Percentiles rank a stretch among this genome's conserved stretches.
Conservation (phyloP, 2,888 invertebrate genomes). For the Augiades crinisus region DNA sequence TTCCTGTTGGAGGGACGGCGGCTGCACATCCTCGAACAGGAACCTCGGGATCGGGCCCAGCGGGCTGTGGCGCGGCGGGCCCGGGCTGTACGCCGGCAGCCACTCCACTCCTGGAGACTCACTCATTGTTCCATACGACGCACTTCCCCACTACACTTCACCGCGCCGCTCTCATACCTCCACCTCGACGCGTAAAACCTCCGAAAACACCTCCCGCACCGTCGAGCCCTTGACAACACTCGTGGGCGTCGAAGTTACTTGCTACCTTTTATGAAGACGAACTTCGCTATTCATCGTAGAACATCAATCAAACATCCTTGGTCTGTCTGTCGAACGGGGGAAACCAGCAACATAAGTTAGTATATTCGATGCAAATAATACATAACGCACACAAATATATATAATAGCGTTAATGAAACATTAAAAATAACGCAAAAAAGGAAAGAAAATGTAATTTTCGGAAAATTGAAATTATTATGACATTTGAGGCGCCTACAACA, state of each 20-base stretch:
- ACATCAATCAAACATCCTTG: constrained; percentile 71
- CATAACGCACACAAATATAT: constrained; percentile 46
- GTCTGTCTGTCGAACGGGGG: constrained; percentile 61
- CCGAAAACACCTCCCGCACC: constrained; percentile 43
- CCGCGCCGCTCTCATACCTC: constrained; percentile 37
- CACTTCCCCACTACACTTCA: constrained; percentile 43
- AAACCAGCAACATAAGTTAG: constrained; percentile 49
- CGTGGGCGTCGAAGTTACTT: constrained; percentile 59
- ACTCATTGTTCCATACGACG: constrained; percentile 69
- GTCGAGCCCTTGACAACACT: constrained; percentile 42
- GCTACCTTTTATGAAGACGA: constrained; percentile 70
- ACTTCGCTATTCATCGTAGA: constrained; percentile 64
- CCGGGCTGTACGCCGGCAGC: constrained; percentile 77
- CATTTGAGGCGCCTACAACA: constrained; percentile 81
- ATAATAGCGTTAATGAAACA: constrained; percentile 48
- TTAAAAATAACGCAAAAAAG: constrained; percentile 65
- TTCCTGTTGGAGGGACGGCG: constrained; percentile 62
- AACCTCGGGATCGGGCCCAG: constrained; percentile 73
- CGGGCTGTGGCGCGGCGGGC: constrained; percentile 75
- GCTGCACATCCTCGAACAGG: constrained; percentile 74
- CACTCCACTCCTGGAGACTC: constrained; percentile 79
- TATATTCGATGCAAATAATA: constrained; percentile 43
- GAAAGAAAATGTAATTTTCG: constrained; percentile 68
- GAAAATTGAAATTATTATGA: constrained; percentile 79
- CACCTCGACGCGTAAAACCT: constrained; percentile 30